A percentile compares a stretch with the other conserved stretches of the same genome.
phyloP scores from a whole-genome alignment of 2,888 invertebrate species.

The Stenotaenia linearis region DNA sequence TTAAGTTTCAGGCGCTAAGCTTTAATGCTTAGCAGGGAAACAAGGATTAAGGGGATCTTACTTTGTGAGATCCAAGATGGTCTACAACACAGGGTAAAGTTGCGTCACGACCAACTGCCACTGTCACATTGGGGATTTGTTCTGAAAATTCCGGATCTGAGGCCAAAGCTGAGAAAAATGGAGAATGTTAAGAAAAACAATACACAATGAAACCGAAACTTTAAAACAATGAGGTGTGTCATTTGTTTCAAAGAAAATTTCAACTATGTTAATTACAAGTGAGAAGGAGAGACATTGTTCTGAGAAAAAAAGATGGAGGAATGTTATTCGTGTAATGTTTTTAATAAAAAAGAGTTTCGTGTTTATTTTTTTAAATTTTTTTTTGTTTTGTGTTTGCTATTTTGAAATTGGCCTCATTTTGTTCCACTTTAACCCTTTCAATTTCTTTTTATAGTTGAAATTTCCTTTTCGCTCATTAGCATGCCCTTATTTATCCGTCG shows the following conservation, averaged over 20 bases:
- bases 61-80: conserved; percentile 82
- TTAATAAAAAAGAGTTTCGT: no score
- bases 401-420: background rate
- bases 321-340: no score
- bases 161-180: conserved; percentile 32
- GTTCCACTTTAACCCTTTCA: background rate
- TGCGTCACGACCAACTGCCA: conserved; percentile 81
- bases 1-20: background rate
- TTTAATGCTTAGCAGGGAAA: background rate
- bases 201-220: no score
- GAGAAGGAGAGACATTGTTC: no score
- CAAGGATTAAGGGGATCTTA: conserved; percentile 47
- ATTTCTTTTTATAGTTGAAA: background rate
- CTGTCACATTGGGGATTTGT: conserved; percentile 86
- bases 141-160: conserved; percentile 75
- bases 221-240: no score
- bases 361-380: no score
- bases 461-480: background rate
- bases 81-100: conserved; percentile 87
- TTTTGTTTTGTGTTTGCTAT: background rate
- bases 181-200: background rate
- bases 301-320: no score
- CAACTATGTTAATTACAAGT: background rate
- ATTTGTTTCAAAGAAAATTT: background rate
- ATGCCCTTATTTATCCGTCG: background rate